A percentile compares a stretch with the other conserved stretches of the same genome.
phyloP scores from a whole-genome alignment of 2,888 invertebrate genomes.

The Polia nebulosa region DNA sequence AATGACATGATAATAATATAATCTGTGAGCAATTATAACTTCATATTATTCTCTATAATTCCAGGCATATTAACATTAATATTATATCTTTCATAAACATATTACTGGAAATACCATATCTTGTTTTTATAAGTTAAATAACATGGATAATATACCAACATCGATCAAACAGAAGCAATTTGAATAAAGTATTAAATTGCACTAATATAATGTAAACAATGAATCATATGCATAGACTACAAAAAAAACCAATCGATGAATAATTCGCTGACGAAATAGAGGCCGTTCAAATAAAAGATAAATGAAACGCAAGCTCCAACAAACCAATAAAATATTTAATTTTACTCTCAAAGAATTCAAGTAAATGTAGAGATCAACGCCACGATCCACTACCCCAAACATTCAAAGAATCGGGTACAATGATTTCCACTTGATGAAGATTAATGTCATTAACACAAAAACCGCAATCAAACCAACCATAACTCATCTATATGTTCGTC shows the following conservation, averaged over 20 bases:
- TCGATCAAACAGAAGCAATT: constrained; percentile 26
- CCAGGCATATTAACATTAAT: constrained; percentile 47
- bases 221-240: neutral
- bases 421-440: constrained; percentile 64
- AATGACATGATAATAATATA: constrained; percentile 30
- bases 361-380: neutral
- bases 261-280: neutral
- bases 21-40: constrained; percentile 24
- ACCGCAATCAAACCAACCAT: constrained; percentile 26
- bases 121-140: constrained; percentile 26
- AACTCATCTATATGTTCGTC: constrained; percentile 38
- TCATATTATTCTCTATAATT: constrained; percentile 31
- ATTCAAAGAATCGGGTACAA: constrained; percentile 8
- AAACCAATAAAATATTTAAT: neutral
- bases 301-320: no score
- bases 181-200: constrained; percentile 21
- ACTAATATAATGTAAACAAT: constrained; percentile 5
- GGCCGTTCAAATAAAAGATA: neutral
- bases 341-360: neutral
- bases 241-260: neutral
- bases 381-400: constrained; percentile 8
- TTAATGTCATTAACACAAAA: constrained; percentile 64
- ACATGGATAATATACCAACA: neutral
- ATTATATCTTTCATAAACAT: constrained; percentile 17
- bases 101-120: constrained; percentile 42